Evolutionary conservation across 1,140 invertebrate genomes (phyloP), one percentile per base, ranked within the genome.

Genomic region (Zaprionus inermis): DNA sequence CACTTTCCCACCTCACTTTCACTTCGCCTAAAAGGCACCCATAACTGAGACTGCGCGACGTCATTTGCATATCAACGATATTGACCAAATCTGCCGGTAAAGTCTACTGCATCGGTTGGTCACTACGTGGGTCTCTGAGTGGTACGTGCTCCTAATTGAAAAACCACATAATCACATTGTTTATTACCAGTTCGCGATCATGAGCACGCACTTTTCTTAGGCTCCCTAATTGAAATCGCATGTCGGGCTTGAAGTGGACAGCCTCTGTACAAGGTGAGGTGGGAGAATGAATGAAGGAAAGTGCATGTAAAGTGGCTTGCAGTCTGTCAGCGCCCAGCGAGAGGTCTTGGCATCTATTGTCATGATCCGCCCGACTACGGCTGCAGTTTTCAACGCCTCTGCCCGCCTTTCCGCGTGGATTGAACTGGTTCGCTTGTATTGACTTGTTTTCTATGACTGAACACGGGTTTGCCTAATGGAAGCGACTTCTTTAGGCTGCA

Each of bases 61-160:
- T 60, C 83, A 79, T 85, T 78, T 86, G 81, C 81, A 86, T 85
- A 86, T 78, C 64, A 76, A 60, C 80, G 72, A 78, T 56, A 71
- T 80, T 69, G 70, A 54, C 52, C 46, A 61, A 64, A 58, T 64
- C 60, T 65, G 20, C 24, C 18, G 16, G 20, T 61, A 49, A 54
- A 71, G 57, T 38, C 44, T 49, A 57, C 52, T 52, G 52, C 67
- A 63, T 68, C 49, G 52, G 10, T 32, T 22, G 38, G 56, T 55
- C 54, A 22, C 22, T 30, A 16, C 10, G 22, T 34, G 3, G n/a
- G 60, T 49, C 38, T 44, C n/a, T 16, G 38, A 9, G 7, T 20
- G 32, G 46, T 66, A 68, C 69, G 63, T 66, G 83, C 66, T 66
- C 57, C 69, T 72, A 82, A 88, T 88, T 86, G 81, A 77, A 86